Evolutionary conservation across 2,888 invertebrate genomes (phyloP).

Genomic region (Drosophila algonquin): DNA sequence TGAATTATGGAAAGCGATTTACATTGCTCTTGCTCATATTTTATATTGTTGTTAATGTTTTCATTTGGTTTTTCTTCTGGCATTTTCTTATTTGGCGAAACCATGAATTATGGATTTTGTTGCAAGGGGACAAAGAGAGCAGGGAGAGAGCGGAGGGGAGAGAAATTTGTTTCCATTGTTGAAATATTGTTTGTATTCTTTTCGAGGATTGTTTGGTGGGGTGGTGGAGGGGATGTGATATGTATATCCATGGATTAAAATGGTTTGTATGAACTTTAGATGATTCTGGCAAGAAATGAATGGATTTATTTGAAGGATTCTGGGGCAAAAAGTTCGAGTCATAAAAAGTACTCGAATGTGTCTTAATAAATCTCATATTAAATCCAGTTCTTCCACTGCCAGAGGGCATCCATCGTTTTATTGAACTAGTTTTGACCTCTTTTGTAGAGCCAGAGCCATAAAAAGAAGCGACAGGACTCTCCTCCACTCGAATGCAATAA

Average conservation of each 20-base stretch:
- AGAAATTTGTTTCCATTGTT: conserved; percentile 64
- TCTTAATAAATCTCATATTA: background rate
- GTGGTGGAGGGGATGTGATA: too few species aligned
- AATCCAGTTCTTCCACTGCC: conserved; percentile 19
- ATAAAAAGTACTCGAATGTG: conserved; percentile 10
- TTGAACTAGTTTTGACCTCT: conserved; percentile 45
- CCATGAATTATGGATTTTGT: conserved; percentile 73
- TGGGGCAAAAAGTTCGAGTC: background rate
- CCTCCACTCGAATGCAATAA: conserved; percentile 42
- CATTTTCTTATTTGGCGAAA: conserved; percentile 70
- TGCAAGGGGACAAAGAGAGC: conserved; percentile 8
- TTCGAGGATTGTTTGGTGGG: too few species aligned
- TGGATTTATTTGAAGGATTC: background rate
- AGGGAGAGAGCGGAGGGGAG: too few species aligned
- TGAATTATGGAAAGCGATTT: conserved; percentile 78
- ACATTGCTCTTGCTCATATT: conserved; percentile 71
- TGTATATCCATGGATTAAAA: background rate
- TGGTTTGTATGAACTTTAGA: background rate
- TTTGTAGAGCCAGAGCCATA: conserved; percentile 55
- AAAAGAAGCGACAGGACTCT: conserved; percentile 28
- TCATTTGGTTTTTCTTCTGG: conserved; percentile 52
- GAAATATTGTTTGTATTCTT: conserved; percentile 36
- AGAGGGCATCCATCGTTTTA: conserved; percentile 43
- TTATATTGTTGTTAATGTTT: conserved; percentile 74
- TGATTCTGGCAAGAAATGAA: background rate